These are phyloP conservation scores for Maconellicoccus hirsutus DNA, from an alignment of 1,140 invertebrate genomes.

Conservation along the genomic window DNA sequence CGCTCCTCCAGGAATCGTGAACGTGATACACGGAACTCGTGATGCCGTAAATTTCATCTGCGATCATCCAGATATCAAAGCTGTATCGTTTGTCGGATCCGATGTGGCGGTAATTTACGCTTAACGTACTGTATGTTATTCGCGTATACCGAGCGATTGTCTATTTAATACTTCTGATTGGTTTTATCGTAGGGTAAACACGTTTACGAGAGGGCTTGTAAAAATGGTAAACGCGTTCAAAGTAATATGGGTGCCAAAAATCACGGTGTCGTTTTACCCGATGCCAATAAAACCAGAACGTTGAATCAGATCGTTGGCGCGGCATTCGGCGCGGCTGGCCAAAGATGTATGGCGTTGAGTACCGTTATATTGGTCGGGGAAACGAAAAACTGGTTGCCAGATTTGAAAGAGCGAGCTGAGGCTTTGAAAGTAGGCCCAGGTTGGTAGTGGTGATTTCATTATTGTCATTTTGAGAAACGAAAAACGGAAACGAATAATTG, in stretches of 20 bases:
- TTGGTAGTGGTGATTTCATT: slow-evolving; percentile 31
- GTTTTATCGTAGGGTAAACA: slow-evolving; percentile 62
- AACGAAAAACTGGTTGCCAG: slow-evolving; percentile 85
- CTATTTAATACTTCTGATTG: background rate
- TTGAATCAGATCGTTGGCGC: slow-evolving; percentile 89
- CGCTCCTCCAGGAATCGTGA: slow-evolving; percentile 84
- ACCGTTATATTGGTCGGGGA: slow-evolving; percentile 96
- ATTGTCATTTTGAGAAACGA: no score
- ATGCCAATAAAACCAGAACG: slow-evolving; percentile 95
- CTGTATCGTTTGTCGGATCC: slow-evolving; percentile 97
- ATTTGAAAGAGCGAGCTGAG: slow-evolving; percentile 75
- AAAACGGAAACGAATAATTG: no score
- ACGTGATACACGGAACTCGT: slow-evolving; percentile 92
- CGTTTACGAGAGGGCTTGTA: slow-evolving; percentile 83
- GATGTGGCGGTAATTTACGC: slow-evolving; percentile 65
- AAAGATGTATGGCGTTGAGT: slow-evolving; percentile 96
- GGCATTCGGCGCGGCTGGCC: slow-evolving; percentile 87
- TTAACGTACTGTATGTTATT: background rate
- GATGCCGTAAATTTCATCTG: slow-evolving; percentile 95
- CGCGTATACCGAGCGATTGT: no score
- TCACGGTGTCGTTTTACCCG: slow-evolving; percentile 91
- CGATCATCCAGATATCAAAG: slow-evolving; percentile 88
- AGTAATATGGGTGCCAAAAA: slow-evolving; percentile 99
- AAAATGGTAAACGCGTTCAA: slow-evolving; percentile 90
- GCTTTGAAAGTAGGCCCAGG: slow-evolving; percentile 86